These are phyloP conservation scores for Tribolium madens DNA, from an alignment of 1,140 invertebrate species.

Conservation along the genomic window DNA sequence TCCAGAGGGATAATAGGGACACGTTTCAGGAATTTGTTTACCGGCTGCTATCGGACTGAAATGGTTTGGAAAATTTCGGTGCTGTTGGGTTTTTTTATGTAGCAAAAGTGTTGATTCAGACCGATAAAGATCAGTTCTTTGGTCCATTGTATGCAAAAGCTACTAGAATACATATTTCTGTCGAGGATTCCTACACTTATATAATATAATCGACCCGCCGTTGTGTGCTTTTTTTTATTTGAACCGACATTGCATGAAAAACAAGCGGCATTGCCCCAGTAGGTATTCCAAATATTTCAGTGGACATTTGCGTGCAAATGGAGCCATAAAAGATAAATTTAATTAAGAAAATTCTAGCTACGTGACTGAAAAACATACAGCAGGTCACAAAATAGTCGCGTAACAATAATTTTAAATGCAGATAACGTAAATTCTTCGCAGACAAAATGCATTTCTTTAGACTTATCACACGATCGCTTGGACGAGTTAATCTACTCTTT, in stretches of 20 bases:
- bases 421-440: constrained; percentile 22
- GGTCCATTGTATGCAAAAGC: constrained; percentile 60
- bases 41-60: constrained; percentile 1
- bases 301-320: constrained; percentile 53
- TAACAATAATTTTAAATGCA: constrained; percentile 29
- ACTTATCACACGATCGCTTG: neutral
- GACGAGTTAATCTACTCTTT: constrained; percentile 23
- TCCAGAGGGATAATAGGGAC: no score
- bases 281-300: constrained; percentile 35
- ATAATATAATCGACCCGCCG: constrained; percentile 36
- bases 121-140: constrained; percentile 55
- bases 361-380: constrained; percentile 37
- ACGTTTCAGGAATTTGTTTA: constrained; percentile 25
- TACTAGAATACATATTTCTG: constrained; percentile 60
- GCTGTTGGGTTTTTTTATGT: constrained; percentile 20
- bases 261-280: neutral
- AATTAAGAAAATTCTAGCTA: constrained; percentile 53
- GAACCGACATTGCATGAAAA: constrained; percentile 18
- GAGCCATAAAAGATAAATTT: constrained; percentile 55
- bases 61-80: constrained; percentile 20
- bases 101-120: constrained; percentile 55
- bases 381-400: constrained; percentile 19
- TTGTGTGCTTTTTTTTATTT: constrained; percentile 20
- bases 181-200: constrained; percentile 41
- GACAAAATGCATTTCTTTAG: constrained; percentile 13